phyloP scores from a whole-genome alignment of 2,888 invertebrate species.

The Palloptera scutellata region DNA sequence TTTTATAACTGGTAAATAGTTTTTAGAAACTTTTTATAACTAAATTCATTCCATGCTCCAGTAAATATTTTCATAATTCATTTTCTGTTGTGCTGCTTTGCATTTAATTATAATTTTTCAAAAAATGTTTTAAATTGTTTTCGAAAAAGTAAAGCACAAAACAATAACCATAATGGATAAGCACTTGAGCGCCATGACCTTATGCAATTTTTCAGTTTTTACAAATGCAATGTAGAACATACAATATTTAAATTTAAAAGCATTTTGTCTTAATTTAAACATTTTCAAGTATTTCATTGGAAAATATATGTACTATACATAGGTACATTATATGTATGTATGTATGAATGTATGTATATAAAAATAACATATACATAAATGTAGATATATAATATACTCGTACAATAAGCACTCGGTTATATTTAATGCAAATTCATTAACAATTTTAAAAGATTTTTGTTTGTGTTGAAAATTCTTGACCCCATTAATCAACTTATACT shows the following conservation, averaged over 20 bases:
- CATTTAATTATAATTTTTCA: no score
- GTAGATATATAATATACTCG: constrained; percentile 3
- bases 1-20: no score
- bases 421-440: no score
- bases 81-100: no score
- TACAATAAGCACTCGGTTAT: background rate
- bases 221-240: constrained; percentile 7
- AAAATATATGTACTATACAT: background rate
- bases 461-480: no score
- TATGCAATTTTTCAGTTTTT: constrained; percentile 17
- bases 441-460: no score
- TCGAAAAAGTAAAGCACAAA: background rate
- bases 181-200: constrained; percentile 26
- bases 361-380: background rate
- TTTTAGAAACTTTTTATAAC: background rate
- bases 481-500: no score
- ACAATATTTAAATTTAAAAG: background rate
- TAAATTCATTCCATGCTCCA: no score
- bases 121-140: background rate
- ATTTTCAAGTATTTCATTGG: background rate
- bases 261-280: background rate
- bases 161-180: background rate
- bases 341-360: background rate
- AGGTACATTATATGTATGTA: background rate
- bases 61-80: no score